A percentile compares a stretch with the other conserved stretches of the same genome.
Conservation (phyloP, 2,888 invertebrate species). For the Chaetogeoica ovagalla region DNA sequence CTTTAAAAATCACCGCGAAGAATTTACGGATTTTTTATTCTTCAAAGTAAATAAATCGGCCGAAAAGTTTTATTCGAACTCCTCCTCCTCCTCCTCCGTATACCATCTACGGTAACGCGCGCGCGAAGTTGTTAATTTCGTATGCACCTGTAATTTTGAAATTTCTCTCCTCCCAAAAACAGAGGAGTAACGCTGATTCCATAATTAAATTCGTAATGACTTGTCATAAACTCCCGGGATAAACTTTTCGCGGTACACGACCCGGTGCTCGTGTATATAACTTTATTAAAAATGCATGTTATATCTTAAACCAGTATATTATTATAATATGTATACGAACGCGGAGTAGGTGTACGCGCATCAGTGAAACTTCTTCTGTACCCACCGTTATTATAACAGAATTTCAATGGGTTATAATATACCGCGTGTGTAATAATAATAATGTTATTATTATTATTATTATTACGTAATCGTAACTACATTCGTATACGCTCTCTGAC, state of each 20-base stretch:
- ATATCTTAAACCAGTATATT: slow-evolving; percentile 6
- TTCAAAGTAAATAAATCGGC: not conserved
- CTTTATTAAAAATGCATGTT: slow-evolving; percentile 26
- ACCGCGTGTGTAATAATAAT: too few species aligned
- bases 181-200: not conserved
- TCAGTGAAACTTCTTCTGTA: not conserved
- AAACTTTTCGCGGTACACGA: slow-evolving; percentile 23
- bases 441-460: too few species aligned
- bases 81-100: too few species aligned
- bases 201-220: slow-evolving; percentile 25
- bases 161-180: too few species aligned
- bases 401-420: slow-evolving; percentile 3
- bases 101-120: too few species aligned
- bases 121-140: not conserved
- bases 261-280: not conserved
- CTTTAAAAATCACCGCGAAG: too few species aligned
- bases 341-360: not conserved
- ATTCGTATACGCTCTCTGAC: too few species aligned
- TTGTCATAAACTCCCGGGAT: not conserved
- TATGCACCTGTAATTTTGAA: not conserved
- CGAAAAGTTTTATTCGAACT: not conserved
- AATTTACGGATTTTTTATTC: too few species aligned
- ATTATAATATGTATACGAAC: too few species aligned
- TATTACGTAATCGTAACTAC: too few species aligned
- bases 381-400: not conserved